phyloP scores from a whole-genome alignment of 2,113 vertebrate species.

The Rana temporaria region DNA sequence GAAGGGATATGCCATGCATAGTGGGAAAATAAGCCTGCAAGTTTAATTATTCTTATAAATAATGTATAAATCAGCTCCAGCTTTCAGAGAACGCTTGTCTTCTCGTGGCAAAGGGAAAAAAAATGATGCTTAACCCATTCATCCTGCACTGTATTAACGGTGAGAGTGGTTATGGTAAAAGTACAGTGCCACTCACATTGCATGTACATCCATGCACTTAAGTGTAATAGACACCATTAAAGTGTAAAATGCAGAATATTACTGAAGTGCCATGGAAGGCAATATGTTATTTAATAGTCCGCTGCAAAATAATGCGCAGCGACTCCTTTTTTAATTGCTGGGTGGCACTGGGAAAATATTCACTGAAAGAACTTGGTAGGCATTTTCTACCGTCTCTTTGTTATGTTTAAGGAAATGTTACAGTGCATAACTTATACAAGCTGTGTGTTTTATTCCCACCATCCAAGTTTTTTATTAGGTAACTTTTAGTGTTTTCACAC shows the following conservation, averaged over 20 bases:
- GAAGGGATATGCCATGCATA: constrained; percentile 55
- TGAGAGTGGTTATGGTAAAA: background rate
- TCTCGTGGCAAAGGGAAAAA: constrained; percentile 48
- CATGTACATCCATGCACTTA: background rate
- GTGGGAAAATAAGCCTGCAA: constrained; percentile 58
- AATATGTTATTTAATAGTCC: background rate
- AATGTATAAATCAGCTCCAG: constrained; percentile 56
- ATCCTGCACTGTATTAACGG: constrained; percentile 16
- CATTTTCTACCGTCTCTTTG: background rate
- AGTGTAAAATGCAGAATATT: background rate
- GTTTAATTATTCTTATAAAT: constrained; percentile 59
- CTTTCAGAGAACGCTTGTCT: constrained; percentile 57
- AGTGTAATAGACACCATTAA: no score
- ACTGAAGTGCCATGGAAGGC: background rate
- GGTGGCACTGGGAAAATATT: constrained; percentile 5
- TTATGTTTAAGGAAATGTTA: background rate
- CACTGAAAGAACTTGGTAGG: background rate
- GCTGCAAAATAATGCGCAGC: background rate
- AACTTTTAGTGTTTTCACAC: no score
- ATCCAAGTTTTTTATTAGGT: no score
- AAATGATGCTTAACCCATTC: constrained; percentile 56
- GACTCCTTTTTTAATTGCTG: constrained; percentile 2
- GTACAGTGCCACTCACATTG: background rate
- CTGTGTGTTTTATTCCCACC: background rate
- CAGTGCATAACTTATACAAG: background rate